Base-by-base conservation (phyloP, 1,140 invertebrate species). In the Drosophila bocki region DNA sequence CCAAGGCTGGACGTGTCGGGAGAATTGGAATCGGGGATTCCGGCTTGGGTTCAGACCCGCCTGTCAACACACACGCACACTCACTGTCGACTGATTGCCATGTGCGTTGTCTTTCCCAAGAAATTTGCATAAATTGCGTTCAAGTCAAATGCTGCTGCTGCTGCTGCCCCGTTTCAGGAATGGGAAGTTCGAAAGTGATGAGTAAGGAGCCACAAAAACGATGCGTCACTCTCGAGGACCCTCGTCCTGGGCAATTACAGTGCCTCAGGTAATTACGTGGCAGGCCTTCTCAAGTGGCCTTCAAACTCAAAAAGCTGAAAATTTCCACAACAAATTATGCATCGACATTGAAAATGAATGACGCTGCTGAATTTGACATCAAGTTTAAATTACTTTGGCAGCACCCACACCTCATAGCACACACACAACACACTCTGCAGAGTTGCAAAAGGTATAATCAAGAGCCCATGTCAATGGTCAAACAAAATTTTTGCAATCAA, bases 351-450 rank as follows among this genome's bases (percentile, higher is more conserved):
- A 78, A 81, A 90, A 78, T 90, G 81, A 90, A 88, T 90, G 85
- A 88, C 85, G 69, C 67, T 75, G 72, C 85, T 91, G 88, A 91
- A 91, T 90, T 83, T 91, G 88, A 91, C 88, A 91, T 91, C 75
- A 85, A 91, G 88, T 91, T 91, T 84, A 91, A 91, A 91, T 91
- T 91, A 82, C 88, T 82, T 84, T 72, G 61, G 53, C 71, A 47
- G 51, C 68, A 48, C 61, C 51, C 57, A 17, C 48, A 71, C 59
- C 48, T 29, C 47, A 60, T 17, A 44, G 15, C 26, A 35, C 9
- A 26, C 47, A 59, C 13, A 45, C 12, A 22, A 56, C n/a, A 41
- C 29, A 41, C 64, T 17, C 13, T 11, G 33, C 37, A 59, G 41
- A 71, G 69, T 47, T 59, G 19, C 53, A 35, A 41, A 41, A 48